phyloP scores from a whole-genome alignment of 2,113 vertebrate genomes.

The Triplophysa tibetana region DNA sequence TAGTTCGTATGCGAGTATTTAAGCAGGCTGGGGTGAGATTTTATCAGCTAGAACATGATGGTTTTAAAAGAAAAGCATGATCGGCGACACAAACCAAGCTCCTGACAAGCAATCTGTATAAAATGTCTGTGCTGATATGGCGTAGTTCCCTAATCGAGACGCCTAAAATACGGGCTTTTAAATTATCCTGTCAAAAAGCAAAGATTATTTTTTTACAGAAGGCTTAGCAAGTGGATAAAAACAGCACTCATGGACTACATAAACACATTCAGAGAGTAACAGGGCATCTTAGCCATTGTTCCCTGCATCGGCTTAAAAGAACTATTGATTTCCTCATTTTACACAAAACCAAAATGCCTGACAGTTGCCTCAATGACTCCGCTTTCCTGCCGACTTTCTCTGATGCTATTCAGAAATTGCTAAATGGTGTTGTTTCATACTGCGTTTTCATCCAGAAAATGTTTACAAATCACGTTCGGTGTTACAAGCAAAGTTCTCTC shows the following conservation, averaged over 20 bases:
- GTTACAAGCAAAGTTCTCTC: background rate
- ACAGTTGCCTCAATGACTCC: conserved; percentile 47
- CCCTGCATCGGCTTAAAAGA: conserved; percentile 35
- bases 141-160: conserved; percentile 54
- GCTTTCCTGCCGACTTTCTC: conserved; percentile 16
- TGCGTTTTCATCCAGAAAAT: background rate
- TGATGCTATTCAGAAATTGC: conserved; percentile 35
- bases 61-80: conserved; percentile 23
- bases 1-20: background rate
- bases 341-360: conserved; percentile 48
- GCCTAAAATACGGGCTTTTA: conserved; percentile 53
- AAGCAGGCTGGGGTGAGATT: background rate
- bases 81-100: conserved; percentile 37
- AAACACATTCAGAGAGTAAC: conserved; percentile 59
- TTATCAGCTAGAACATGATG: background rate
- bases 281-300: conserved; percentile 51
- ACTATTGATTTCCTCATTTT: conserved; percentile 57
- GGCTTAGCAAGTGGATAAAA: conserved; percentile 52
- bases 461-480: background rate
- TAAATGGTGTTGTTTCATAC: conserved; percentile 25
- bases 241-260: conserved; percentile 48
- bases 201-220: conserved; percentile 49
- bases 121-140: conserved; percentile 53
- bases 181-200: conserved; percentile 61
- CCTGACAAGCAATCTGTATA: conserved; percentile 52